Conservation (phyloP, 2,888 invertebrate genomes). For the Pollenia labialis region DNA sequence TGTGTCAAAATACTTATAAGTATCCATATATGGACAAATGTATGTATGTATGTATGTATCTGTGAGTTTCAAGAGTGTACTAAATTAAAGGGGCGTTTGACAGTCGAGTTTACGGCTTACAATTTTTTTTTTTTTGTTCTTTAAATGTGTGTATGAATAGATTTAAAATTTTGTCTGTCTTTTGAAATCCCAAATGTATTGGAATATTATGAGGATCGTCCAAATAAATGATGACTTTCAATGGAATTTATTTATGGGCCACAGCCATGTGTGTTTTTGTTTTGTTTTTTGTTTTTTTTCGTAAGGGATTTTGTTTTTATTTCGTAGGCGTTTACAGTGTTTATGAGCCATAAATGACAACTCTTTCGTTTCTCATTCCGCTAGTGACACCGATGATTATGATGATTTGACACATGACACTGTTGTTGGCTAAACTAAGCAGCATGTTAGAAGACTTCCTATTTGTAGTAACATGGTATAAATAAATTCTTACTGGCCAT, state of each 20-base stretch:
- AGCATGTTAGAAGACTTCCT: slow-evolving; percentile 64
- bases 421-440: slow-evolving; percentile 79
- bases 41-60: neutral
- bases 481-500: slow-evolving; percentile 47
- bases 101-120: slow-evolving; percentile 58
- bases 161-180: slow-evolving; percentile 65
- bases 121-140: slow-evolving; percentile 33
- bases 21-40: too few species aligned
- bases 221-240: slow-evolving; percentile 61
- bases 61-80: slow-evolving; percentile 43
- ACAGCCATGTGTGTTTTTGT: slow-evolving; percentile 76
- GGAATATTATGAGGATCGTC: slow-evolving; percentile 49
- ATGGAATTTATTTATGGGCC: slow-evolving; percentile 61
- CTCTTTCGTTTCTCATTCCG: slow-evolving; percentile 63
- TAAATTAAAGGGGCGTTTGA: slow-evolving; percentile 73
- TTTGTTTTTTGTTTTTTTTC: slow-evolving; percentile 25
- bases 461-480: neutral
- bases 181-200: slow-evolving; percentile 69
- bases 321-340: slow-evolving; percentile 80
- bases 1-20: neutral
- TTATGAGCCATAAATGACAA: slow-evolving; percentile 79
- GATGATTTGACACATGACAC: slow-evolving; percentile 69
- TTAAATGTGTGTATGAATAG: slow-evolving; percentile 50
- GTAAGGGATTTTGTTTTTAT: slow-evolving; percentile 68
- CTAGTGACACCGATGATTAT: slow-evolving; percentile 32